Evolutionary conservation across 2,888 invertebrate species (phyloP).

Genomic region (Eupithecia vulgata): DNA sequence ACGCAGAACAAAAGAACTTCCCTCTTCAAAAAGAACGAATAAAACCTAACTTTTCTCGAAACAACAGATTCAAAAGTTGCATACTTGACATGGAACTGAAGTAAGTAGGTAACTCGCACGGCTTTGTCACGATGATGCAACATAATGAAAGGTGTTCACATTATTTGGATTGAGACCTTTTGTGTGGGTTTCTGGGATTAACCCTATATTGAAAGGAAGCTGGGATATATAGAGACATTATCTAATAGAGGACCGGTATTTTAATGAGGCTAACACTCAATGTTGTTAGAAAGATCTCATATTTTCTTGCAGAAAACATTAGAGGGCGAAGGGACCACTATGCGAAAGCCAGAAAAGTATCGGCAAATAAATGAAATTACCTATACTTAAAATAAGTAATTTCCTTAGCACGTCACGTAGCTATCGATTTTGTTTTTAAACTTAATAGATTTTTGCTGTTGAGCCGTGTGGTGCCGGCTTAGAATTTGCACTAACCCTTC

Average conservation of each 20-base stretch:
- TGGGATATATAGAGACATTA: background rate
- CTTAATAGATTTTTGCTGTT: no score
- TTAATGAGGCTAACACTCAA: background rate
- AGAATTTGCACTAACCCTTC: no score
- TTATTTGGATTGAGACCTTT: constrained; percentile 2
- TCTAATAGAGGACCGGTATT: background rate
- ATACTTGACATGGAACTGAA: constrained; percentile 20
- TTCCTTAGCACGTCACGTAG: no score
- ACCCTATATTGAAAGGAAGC: background rate
- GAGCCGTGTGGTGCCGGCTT: no score
- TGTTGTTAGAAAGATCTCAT: background rate
- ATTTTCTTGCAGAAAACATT: background rate
- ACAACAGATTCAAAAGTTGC: constrained; percentile 22
- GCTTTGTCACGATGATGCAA: background rate
- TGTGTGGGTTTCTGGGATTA: background rate
- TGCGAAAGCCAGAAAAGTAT: background rate
- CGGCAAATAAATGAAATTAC: no score
- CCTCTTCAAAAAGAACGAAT: constrained; percentile 6
- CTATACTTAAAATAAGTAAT: no score
- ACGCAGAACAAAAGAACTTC: constrained; percentile 20
- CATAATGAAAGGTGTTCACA: constrained; percentile 1
- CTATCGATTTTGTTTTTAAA: no score
- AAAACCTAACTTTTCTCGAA: constrained; percentile 18
- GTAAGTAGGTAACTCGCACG: background rate
- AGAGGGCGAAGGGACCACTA: background rate